Evolutionary conservation across 2,888 invertebrate species (phyloP), one percentile per base, ranked within the genome.

Genomic region (Drosophila atripex): DNA sequence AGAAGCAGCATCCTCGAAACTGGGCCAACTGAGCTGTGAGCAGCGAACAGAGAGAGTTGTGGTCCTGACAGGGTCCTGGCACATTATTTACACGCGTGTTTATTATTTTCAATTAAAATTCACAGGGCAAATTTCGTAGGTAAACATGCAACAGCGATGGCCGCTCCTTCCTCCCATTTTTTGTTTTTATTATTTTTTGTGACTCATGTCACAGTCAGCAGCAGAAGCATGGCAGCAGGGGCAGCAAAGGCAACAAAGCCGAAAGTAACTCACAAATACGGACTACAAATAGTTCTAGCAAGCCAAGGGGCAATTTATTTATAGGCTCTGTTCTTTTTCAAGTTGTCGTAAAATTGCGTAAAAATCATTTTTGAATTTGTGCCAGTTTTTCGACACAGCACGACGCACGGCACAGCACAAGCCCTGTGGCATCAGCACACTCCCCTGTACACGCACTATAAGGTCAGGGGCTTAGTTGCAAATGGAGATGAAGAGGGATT

Each of bases 271-370:
- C 79, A 78, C 61, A 60, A 73, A 64, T 75, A 63, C 61, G 25
- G 59, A 46, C 63, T 55, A 80, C 78, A 78, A 80, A 85, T 82
- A 85, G 85, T 72, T 47, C 59, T 49, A 56, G 54, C 50, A 43
- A 66, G 60, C 76, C 54, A 71, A 84, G 76, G 86, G 86, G 86
- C 61, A 61, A 60, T 75, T 78, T 83, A 83, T 83, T 83, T 83
- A 76, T 83, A 87, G 87, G 43, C 43, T 47, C 39, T 14, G 18
- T 77, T 75, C 75, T 68, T 79, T 72, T 86, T 83, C 76, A 82
- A 82, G 79, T 79, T 86, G 80, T 87, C 86, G 88, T 86, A 71
- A 80, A 88, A 88, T 84, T 84, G 88, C 84, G 84, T 88, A 88
- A 84, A 84, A 86, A 77, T 74, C 74, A 77, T 80, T 87, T 83